Base-by-base conservation (phyloP, 2,113 vertebrate genomes). In the Plecotus auritus region DNA sequence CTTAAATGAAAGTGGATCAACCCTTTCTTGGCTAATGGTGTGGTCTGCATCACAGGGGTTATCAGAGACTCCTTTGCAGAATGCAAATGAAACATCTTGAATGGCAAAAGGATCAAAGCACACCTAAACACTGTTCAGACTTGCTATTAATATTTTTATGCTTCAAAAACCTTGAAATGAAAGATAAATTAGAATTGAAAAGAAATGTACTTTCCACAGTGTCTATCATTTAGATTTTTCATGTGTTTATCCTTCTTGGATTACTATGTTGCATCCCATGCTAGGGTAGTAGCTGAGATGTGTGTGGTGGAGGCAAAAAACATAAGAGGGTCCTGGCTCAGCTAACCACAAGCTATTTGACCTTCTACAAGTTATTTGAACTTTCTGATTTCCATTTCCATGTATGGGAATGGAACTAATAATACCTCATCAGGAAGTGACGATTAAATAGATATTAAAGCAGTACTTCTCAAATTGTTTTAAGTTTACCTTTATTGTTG, bases 51-150 rank as follows among this genome's bases (percentile, higher is more conserved):
- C 73, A 78, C 23, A 66, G 59, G 76, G 67, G 67, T 95, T 95
- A 92, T 88, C 82, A 92, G 82, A 86, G 30, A 95, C 23, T 81
- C 77, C 67, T 93, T 73, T 83, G 23, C 82, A 93, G 82, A 90
- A 95, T 93, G 64, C 67, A 97, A 95, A 94, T 96, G 66, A 80
- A 96, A 90, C 13, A 66, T 61, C 82, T 86, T 88, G 82, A 96
- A 93, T 84, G 49, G 83, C 56, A 89, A 96, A 84, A 88, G 47
- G 61, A 95, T 96, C 95, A 96, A 96, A 93, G 93, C 66, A 64
- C n/a, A 90, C 69, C 81, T 93, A 92, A 96, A 92, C 64, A 92
- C 77, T 96, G 77, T 85, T 92, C 77, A 95, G 56, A 88, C 22
- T 49, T 78, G 70, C 59, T 80, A 13, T 84, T 96, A 56, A 83